phyloP scores from a whole-genome alignment of 2,888 invertebrate genomes.

The Seladonia tumulorum region DNA sequence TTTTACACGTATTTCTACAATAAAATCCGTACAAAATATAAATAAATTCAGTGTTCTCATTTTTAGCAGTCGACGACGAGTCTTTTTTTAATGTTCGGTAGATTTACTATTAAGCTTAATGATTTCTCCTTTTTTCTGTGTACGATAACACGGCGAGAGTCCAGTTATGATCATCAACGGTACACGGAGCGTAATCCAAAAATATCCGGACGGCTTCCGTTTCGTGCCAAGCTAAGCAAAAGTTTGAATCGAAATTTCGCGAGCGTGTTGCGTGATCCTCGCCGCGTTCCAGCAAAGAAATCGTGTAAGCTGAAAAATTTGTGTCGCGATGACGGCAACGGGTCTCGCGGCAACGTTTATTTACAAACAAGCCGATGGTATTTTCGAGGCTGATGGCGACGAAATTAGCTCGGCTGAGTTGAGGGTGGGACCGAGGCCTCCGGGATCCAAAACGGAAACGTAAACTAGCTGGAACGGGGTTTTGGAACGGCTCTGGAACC shows the following conservation, averaged over 20 bases:
- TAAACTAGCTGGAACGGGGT: neutral
- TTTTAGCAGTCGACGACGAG: neutral
- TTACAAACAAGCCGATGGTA: conserved; percentile 59
- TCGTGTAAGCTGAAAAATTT: conserved; percentile 39
- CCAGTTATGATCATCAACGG: conserved; percentile 58
- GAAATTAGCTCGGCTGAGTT: conserved; percentile 27
- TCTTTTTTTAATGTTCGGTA: neutral
- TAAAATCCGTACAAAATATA: neutral
- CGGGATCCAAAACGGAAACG: conserved; percentile 9
- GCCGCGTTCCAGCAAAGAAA: conserved; percentile 20
- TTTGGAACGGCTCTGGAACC: neutral
- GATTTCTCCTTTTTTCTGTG: neutral
- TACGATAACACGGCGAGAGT: conserved; percentile 67
- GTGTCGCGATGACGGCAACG: conserved; percentile 46
- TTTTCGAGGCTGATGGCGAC: conserved; percentile 36
- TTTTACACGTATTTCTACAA: too few species aligned
- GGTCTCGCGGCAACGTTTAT: conserved; percentile 42
- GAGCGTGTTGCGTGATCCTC: neutral
- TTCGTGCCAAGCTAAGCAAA: conserved; percentile 76
- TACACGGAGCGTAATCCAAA: conserved; percentile 61
- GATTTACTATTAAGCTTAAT: neutral
- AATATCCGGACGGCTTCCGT: conserved; percentile 69
- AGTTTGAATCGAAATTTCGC: conserved; percentile 67
- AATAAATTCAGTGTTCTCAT: neutral
- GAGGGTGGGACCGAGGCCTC: neutral